Conservation (phyloP, 2,797 vertebrate species). For the Enteromius viviparus region DNA sequence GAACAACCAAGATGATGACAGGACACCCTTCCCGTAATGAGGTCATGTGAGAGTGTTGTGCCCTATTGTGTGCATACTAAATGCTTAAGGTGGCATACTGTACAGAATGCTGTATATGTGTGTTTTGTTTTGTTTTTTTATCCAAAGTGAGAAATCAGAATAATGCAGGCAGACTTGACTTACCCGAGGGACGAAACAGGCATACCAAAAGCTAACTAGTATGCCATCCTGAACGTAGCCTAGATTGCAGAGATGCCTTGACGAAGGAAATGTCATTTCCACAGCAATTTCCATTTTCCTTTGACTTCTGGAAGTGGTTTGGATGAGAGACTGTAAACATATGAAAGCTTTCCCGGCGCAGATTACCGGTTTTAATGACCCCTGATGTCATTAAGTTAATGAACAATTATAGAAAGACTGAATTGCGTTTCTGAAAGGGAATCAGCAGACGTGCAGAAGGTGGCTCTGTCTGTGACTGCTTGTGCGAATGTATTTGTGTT, state of each 20-base stretch:
- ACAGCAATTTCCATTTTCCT: constrained; percentile 4
- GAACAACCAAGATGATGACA: background rate
- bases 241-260: background rate
- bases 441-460: constrained; percentile 12
- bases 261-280: constrained; percentile 6
- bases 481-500: constrained; percentile 24
- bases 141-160: background rate
- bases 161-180: background rate
- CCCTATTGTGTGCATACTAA: background rate
- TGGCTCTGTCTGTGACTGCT: background rate
- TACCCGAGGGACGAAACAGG: background rate
- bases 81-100: background rate
- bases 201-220: background rate
- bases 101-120: background rate
- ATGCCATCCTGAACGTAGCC: background rate
- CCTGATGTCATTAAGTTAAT: constrained; percentile 20
- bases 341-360: background rate
- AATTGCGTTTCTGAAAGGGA: constrained; percentile 5
- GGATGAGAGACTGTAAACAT: constrained; percentile 9
- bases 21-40: background rate
- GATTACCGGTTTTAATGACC: constrained; percentile 11
- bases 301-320: constrained; percentile 20
- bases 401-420: background rate
- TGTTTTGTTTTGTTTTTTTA: background rate
- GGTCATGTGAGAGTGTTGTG: background rate